Percentiles rank a stretch among this genome's conserved stretches.
phyloP scores from a whole-genome alignment of 2,113 vertebrate species.

The Neogale vison region DNA sequence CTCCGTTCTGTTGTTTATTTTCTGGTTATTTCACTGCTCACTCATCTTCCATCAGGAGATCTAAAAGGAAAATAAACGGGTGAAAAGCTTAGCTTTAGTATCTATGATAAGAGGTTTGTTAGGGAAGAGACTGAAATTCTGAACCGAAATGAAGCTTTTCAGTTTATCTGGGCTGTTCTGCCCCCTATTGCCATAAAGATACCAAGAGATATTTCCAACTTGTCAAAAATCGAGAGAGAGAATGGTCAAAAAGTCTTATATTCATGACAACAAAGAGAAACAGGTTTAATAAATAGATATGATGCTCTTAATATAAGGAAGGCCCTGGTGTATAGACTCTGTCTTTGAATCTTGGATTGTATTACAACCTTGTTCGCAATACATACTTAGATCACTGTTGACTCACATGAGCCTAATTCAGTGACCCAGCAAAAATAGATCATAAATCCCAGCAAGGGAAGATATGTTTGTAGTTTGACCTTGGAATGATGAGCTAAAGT shows the following conservation, averaged over 20 bases:
- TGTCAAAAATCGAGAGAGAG: slow-evolving; percentile 10
- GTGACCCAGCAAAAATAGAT: slow-evolving; percentile 29
- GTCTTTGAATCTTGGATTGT: neutral
- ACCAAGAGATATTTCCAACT: neutral
- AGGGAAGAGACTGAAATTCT: neutral
- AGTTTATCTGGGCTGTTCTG: neutral
- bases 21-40: neutral
- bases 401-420: slow-evolving; percentile 16
- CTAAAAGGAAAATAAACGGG: neutral
- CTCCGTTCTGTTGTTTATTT: neutral
- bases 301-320: neutral
- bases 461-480: neutral
- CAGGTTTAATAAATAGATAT: neutral
- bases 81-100: neutral
- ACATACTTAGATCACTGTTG: slow-evolving; percentile 17
- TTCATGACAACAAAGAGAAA: neutral
- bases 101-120: neutral
- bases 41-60: neutral
- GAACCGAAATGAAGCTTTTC: neutral
- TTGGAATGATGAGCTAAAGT: slow-evolving; percentile 50
- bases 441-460: neutral
- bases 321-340: neutral
- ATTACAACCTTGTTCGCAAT: neutral
- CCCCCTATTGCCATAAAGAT: slow-evolving; percentile 14
- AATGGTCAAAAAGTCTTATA: neutral